phyloP scores from a whole-genome alignment of 2,888 invertebrate species.

The Masnerella sp. region DNA sequence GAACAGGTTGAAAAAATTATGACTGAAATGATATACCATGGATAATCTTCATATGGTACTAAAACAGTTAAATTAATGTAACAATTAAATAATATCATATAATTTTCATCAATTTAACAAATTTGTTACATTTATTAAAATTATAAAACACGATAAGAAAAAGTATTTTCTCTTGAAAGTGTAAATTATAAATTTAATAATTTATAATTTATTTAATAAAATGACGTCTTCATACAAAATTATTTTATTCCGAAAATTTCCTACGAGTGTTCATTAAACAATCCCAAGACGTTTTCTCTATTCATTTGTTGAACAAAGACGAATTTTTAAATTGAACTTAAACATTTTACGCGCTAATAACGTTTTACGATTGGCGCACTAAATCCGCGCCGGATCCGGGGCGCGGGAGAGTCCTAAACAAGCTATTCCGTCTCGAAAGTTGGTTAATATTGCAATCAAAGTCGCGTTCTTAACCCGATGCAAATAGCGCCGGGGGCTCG shows the following conservation, averaged over 20 bases:
- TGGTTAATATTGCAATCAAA: conserved; percentile 41
- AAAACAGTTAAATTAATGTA: background rate
- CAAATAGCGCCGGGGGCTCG: conserved; percentile 15
- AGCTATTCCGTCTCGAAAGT: conserved; percentile 25
- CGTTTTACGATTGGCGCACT: conserved; percentile 19
- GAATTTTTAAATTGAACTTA: background rate
- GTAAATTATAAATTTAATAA: too few relatives aligned
- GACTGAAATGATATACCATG: conserved; percentile 16
- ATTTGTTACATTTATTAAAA: too few relatives aligned
- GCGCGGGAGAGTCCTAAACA: conserved; percentile 16
- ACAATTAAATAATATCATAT: too few relatives aligned
- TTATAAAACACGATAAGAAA: too few relatives aligned
- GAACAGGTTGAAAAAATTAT: conserved; percentile 22
- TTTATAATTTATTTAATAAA: too few relatives aligned
- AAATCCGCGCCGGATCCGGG: conserved; percentile 4
- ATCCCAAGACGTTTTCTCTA: too few relatives aligned
- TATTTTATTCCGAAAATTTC: too few relatives aligned
- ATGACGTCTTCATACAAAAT: too few relatives aligned
- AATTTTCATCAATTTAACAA: too few relatives aligned
- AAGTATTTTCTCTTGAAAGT: too few relatives aligned
- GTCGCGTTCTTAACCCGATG: conserved; percentile 31
- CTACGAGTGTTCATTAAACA: too few relatives aligned
- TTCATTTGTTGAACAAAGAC: background rate
- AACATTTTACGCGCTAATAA: conserved; percentile 6
- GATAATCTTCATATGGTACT: background rate